Base-by-base conservation (phyloP, 2,888 invertebrate genomes). In the Charanyca ferruginea region DNA sequence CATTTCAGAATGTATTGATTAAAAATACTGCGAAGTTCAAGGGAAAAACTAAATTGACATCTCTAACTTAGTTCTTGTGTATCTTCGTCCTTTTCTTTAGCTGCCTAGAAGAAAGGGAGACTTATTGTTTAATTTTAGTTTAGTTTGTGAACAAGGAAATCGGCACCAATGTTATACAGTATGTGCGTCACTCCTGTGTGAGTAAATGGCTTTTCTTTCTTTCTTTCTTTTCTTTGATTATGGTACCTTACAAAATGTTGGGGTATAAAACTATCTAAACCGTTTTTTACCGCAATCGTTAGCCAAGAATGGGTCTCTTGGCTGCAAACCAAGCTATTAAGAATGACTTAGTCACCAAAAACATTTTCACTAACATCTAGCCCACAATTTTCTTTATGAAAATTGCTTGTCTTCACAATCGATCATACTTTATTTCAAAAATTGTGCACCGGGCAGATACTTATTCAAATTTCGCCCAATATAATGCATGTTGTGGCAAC, bases 401-500 rank as follows among this genome's bases (percentile, higher is more conserved):
- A 80, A 71, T 73, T 54, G 25, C 69, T 42, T 44, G 75, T 78
- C 73, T 66, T 47, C 8, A 55, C 73, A 73, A 70, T 71, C 48
- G 67, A 69, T 73, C 67, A 81, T 78, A 73, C 55, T 73, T 80
- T 71, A 75, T 67, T 44, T 54, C 18, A 65, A 75, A 80, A 78
- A 73, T 76, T 55, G 73, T 79, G 77, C 70, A 67, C 20, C 53
- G 13, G 66, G 72, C 74, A 66, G 55, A 72, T 64, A 83, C 54
- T 80, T 83, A 79, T 77, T 83, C 68, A 81, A 81, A 81, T 78
- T 79, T 70, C 18, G 61, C 42, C 58, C 70, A 69, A 70, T 70
- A 70, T 82, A 79, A 79, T 82, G 78, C 78, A 81, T 83, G 85
- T 84, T 85, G 81, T 75, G 80, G 85, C 80, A 81, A 85, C 67